These are phyloP conservation scores for Sebastes kiyomatsui DNA, from an alignment of 2,797 vertebrate genomes.

Conservation along the genomic window DNA sequence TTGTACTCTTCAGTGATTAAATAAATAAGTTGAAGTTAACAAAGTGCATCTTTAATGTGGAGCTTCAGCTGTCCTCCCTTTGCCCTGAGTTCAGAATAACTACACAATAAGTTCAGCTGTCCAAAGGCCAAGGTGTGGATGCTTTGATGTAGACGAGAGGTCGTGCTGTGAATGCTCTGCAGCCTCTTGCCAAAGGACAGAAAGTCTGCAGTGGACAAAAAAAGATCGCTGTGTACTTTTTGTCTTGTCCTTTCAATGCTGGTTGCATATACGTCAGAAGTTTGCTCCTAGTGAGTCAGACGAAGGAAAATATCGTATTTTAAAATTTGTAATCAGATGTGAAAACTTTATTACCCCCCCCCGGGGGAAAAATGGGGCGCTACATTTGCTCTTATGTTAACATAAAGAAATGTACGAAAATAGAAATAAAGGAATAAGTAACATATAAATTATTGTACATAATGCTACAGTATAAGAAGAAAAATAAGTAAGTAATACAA, in stretches of 20 bases:
- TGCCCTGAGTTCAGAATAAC: not conserved
- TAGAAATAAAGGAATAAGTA: too few relatives aligned
- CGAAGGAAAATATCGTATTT: not conserved
- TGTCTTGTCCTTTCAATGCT: not conserved
- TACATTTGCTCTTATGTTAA: too few relatives aligned
- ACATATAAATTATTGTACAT: too few relatives aligned
- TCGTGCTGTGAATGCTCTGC: not conserved
- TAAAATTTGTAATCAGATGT: not conserved
- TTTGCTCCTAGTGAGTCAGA: not conserved
- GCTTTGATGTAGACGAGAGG: not conserved
- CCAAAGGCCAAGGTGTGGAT: not conserved
- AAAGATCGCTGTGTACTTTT: not conserved
- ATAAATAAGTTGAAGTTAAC: not conserved
- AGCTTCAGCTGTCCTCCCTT: not conserved
- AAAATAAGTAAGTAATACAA: too few relatives aligned
- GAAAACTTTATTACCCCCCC: too few relatives aligned
- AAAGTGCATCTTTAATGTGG: not conserved
- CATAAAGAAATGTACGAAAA: too few relatives aligned
- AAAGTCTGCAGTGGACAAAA: not conserved
- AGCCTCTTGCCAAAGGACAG: not conserved
- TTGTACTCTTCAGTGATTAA: not conserved
- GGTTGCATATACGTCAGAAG: not conserved
- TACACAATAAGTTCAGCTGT: not conserved
- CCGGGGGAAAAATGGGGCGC: rapidly evolving
- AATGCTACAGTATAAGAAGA: too few relatives aligned